Evolutionary conservation across 2,797 vertebrate genomes (phyloP), one percentile per base, ranked within the genome.

Genomic region (Alfaro cultratus): DNA sequence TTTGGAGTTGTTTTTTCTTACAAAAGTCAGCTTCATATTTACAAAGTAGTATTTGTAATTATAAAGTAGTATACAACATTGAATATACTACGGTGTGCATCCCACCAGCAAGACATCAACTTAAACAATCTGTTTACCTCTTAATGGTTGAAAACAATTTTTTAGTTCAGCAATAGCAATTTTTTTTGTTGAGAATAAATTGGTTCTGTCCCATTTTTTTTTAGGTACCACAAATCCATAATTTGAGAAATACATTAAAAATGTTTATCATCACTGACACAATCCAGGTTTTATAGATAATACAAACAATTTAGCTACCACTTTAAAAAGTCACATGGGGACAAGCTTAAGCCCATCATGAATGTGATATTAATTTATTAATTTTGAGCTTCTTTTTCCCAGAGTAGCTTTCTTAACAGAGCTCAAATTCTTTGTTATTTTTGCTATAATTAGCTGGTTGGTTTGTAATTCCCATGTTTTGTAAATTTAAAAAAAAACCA

Each of bases 21-120:
- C 39, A 70, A 70, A 43, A 70, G 21, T 70, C 39, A 13, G 5
- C 26, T 70, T 70, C n/a, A 26, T 70, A 70, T 70, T 70, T 70
- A 70, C 67, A 70, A 9, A 43, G 67, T 43, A 15, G 4, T n/a
- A n/a, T 43, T n/a, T n/a, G n/a, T n/a, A n/a, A n/a, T 70, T 70
- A 70, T 39, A 70, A 9, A 43, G 67, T 43, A 15, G 4, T n/a
- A n/a, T 43, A 70, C 39, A n/a, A 41, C 5, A 43, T 43, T 43
- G 39, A 41, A 43, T 39, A 70, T 6, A 43, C 67, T 70, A 70
- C 13, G 67, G 67, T 26, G 11, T n/a, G 10, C 67, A 43, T 41
- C 23, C 10, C 23, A 43, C 67, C 67, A 70, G 43, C 4, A 41
- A 12, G 36, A 68, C 36, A 43, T 26, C 67, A 15, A 41, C 67